These are phyloP conservation scores for Sebastolobus altivelis DNA, from an alignment of 2,797 vertebrate species.

Conservation along the genomic window DNA sequence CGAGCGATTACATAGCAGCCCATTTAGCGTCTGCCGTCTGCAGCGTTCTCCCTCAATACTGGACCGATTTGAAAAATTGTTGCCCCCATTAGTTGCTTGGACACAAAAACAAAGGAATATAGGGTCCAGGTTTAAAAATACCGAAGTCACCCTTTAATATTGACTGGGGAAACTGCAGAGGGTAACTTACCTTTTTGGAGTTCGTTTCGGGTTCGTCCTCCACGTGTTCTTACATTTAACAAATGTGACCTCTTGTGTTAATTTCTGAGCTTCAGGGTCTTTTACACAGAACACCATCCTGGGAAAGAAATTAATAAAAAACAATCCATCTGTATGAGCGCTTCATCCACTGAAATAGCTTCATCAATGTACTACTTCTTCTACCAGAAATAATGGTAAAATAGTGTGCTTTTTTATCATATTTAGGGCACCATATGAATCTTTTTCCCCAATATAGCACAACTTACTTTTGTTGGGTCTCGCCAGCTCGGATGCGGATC, in stretches of 20 bases:
- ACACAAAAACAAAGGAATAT: not conserved
- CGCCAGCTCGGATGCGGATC: slow-evolving; percentile 83
- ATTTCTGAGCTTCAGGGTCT: slow-evolving; percentile 57
- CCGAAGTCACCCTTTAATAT: not conserved
- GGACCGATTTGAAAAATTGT: too few species aligned
- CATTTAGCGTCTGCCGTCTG: too few species aligned
- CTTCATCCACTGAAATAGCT: not conserved
- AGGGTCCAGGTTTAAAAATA: not conserved
- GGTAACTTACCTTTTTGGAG: slow-evolving; percentile 67
- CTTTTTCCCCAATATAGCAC: not conserved
- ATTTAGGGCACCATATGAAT: rapidly evolving
- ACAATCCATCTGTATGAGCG: not conserved
- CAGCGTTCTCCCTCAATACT: too few species aligned
- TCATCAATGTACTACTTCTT: not conserved
- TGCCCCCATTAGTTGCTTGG: too few species aligned
- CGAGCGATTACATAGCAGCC: too few species aligned
- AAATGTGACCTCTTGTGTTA: slow-evolving; percentile 78
- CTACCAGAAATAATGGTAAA: not conserved
- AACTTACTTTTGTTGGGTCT: slow-evolving; percentile 84
- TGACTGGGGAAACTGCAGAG: not conserved
- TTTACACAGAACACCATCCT: slow-evolving; percentile 85
- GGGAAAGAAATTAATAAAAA: slow-evolving; percentile 17
- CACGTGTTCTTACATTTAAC: slow-evolving; percentile 82
- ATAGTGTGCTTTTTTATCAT: not conserved
- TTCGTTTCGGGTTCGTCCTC: slow-evolving; percentile 56